Evolutionary conservation across 2,113 vertebrate species (phyloP).

Genomic region (Phoenicopterus ruber): DNA sequence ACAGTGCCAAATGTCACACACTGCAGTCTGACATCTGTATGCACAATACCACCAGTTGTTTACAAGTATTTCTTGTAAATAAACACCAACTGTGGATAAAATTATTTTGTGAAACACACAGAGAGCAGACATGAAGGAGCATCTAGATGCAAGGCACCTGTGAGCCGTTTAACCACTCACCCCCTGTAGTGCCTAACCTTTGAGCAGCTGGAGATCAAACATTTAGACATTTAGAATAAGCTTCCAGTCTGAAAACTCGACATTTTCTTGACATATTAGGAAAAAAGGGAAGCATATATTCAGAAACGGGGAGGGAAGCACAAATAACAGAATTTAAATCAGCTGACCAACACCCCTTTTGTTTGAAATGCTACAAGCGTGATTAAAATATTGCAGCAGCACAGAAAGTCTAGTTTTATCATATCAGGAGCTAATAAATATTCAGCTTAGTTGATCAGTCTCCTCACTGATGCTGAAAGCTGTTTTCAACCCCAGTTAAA

Average conservation of each 20-base stretch:
- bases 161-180: neutral
- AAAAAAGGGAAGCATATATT: neutral
- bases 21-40: neutral
- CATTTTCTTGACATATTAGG: neutral
- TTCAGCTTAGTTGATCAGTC: neutral
- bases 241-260: neutral
- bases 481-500: neutral
- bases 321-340: neutral
- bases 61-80: neutral
- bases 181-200: neutral
- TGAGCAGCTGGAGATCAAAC: neutral
- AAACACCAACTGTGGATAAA: neutral
- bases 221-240: neutral
- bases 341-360: neutral
- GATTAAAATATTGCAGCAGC: neutral
- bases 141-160: neutral
- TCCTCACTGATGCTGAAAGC: neutral
- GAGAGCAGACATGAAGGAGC: neutral
- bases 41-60: neutral
- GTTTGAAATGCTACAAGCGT: neutral
- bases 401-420: neutral
- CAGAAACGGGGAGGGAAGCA: accelerated
- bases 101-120: neutral
- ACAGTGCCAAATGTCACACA: neutral
- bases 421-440: neutral